A percentile compares a stretch with the other conserved stretches of the same genome.
Evolutionary conservation across 2,113 vertebrate genomes (phyloP).

Genomic region (human (Homo sapiens)): DNA sequence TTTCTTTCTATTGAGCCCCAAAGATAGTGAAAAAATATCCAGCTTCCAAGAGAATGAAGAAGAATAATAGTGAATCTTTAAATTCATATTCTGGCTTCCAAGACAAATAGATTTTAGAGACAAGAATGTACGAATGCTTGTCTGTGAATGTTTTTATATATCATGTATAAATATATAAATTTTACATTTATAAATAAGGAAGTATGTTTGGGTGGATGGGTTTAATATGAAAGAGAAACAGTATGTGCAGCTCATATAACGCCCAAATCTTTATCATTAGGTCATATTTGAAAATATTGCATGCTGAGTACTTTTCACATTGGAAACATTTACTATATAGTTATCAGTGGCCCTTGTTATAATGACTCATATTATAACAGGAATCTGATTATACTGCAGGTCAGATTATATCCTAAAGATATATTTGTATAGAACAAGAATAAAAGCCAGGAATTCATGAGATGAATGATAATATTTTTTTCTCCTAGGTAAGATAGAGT

Average conservation of each 20-base stretch:
- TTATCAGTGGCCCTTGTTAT: not conserved
- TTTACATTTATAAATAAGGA: constrained; percentile 22
- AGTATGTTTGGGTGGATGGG: not conserved
- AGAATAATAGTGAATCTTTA: not conserved
- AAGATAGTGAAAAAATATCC: not conserved
- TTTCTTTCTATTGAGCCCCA: not conserved
- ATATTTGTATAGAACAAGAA: not conserved
- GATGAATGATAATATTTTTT: not conserved
- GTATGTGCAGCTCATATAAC: not conserved
- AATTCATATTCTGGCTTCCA: constrained; percentile 5
- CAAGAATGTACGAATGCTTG: not conserved
- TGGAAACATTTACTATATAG: not conserved
- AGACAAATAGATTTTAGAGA: constrained; percentile 8
- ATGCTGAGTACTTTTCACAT: not conserved
- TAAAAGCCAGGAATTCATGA: not conserved
- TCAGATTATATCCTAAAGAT: constrained; percentile 16
- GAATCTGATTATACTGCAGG: not conserved
- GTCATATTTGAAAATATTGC: not conserved
- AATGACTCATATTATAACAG: not conserved
- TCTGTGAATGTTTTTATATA: not conserved
- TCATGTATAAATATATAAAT: not conserved
- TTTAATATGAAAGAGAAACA: constrained; percentile 6
- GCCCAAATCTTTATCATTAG: not conserved
- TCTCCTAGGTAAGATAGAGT: not conserved
- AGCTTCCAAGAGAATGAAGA: not conserved